Conservation (phyloP, 2,888 invertebrate species). For the Drosophila incognita region DNA sequence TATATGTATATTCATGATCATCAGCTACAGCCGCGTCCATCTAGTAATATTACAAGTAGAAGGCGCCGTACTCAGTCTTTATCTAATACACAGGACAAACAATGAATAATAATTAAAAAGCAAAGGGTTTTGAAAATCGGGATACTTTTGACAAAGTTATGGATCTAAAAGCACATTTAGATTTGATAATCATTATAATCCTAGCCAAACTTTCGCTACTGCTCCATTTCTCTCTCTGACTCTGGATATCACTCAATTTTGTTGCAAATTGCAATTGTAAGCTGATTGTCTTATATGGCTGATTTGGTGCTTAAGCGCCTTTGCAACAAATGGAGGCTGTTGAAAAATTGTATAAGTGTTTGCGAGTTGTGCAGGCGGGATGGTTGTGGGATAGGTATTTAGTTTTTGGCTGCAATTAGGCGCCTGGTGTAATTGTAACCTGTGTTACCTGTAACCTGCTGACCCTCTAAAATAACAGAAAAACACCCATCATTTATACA, state of each 20-base stretch:
- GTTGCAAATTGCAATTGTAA: constrained; percentile 68
- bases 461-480: constrained; percentile 72
- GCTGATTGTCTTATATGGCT: constrained; percentile 44
- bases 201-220: neutral
- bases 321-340: constrained; percentile 23
- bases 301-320: constrained; percentile 56
- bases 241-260: neutral
- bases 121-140: neutral
- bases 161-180: neutral
- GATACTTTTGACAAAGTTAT: neutral
- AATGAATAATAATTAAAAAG: neutral
- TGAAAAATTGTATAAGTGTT: neutral
- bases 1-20: neutral
- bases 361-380: neutral
- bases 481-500: constrained; percentile 38
- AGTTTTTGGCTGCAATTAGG: constrained; percentile 65
- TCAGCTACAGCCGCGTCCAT: no score
- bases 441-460: constrained; percentile 72
- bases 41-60: neutral
- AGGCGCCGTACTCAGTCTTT: neutral
- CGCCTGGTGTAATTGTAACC: constrained; percentile 18
- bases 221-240: neutral
- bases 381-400: constrained; percentile 19
- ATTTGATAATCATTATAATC: neutral
- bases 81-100: neutral